Conservation (phyloP, 2,113 vertebrate species). For the Eulemur macaco region DNA sequence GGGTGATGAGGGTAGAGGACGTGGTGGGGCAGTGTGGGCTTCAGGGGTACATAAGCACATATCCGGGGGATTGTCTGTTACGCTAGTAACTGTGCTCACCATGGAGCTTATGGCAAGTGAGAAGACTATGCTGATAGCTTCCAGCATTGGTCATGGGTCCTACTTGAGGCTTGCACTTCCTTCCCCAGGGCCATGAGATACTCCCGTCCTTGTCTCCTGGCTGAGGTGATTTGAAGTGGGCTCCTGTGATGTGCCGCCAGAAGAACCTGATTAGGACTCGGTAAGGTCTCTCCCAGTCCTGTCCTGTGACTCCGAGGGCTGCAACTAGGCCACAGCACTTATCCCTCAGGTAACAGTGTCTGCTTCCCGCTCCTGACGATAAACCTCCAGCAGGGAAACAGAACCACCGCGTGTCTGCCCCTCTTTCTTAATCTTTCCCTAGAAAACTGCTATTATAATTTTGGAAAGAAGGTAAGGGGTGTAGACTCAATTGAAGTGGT, state of each 20-base stretch:
- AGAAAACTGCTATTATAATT: background rate
- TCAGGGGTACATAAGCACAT: background rate
- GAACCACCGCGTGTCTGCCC: background rate
- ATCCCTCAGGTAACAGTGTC: background rate
- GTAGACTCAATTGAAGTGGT: background rate
- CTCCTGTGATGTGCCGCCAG: background rate
- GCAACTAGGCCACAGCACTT: background rate
- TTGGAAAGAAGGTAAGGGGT: constrained; percentile 10
- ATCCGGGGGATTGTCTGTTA: background rate
- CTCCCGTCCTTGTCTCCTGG: background rate
- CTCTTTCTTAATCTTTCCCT: constrained; percentile 33
- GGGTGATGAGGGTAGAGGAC: background rate
- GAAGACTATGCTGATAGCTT: background rate
- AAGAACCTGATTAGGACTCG: background rate
- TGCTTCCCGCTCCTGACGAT: background rate
- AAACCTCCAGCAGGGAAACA: background rate
- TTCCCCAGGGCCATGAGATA: background rate
- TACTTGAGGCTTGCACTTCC: background rate
- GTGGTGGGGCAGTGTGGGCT: too few species aligned
- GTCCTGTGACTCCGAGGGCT: background rate
- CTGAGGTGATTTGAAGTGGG: background rate
- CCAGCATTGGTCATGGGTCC: background rate
- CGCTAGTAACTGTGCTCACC: background rate
- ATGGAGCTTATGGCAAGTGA: background rate
- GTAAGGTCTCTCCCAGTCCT: background rate